phyloP scores from a whole-genome alignment of 1,140 invertebrate species.

The Pseudomyrmex concolor region DNA sequence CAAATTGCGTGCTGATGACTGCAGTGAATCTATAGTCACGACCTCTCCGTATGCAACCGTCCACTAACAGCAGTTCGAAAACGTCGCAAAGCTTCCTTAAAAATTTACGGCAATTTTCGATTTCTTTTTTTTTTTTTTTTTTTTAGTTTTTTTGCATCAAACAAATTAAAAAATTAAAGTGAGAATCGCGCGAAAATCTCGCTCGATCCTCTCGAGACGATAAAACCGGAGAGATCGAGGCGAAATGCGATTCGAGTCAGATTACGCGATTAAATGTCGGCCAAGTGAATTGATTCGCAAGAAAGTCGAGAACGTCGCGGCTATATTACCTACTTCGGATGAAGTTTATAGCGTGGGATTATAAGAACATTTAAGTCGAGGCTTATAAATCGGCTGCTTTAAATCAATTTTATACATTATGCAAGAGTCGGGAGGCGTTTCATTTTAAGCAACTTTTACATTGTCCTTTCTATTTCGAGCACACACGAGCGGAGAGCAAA shows the following conservation, averaged over 20 bases:
- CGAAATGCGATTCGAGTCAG: constrained; percentile 16
- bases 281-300: constrained; percentile 13
- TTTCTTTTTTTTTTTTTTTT: no score
- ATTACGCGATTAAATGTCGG: constrained; percentile 16
- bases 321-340: background rate
- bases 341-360: constrained; percentile 39
- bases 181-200: constrained; percentile 47
- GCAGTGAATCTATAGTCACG: constrained; percentile 42
- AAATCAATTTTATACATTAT: constrained; percentile 55
- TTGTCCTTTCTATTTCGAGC: background rate
- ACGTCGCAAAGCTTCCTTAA: constrained; percentile 9
- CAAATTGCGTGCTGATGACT: constrained; percentile 57
- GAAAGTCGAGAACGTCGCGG: constrained; percentile 33
- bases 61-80: constrained; percentile 11
- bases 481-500: background rate
- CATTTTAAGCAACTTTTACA: constrained; percentile 24
- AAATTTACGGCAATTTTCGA: background rate
- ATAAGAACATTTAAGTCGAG: constrained; percentile 48
- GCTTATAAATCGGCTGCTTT: constrained; percentile 27
- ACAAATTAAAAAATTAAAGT: constrained; percentile 39
- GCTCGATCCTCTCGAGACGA: background rate
- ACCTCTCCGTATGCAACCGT: constrained; percentile 21
- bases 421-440: constrained; percentile 32
- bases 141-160: no score
- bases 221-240: constrained; percentile 25